These are phyloP conservation scores for Strigamia maritima DNA, from an alignment of 2,888 invertebrate genomes.

Conservation along the genomic window DNA sequence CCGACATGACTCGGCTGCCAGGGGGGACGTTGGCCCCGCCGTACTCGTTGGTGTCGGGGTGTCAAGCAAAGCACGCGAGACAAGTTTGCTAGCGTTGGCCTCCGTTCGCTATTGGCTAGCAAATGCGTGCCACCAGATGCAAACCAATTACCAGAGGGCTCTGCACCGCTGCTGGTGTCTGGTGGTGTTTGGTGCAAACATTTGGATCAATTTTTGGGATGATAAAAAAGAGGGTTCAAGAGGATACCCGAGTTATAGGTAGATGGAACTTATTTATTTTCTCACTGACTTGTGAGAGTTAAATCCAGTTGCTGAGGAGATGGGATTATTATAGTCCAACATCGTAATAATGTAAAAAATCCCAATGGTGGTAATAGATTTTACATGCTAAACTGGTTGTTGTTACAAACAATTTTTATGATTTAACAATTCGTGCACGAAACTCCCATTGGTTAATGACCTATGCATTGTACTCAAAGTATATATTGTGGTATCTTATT, in stretches of 20 bases:
- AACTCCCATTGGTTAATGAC: too few relatives aligned
- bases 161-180: neutral
- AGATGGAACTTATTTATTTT: too few relatives aligned
- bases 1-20: constrained; percentile 4
- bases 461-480: too few relatives aligned
- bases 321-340: too few relatives aligned
- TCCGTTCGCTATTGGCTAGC: neutral
- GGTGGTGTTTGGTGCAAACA: neutral
- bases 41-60: neutral
- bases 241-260: too few relatives aligned
- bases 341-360: too few relatives aligned
- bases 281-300: too few relatives aligned
- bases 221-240: neutral
- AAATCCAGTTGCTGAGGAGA: neutral
- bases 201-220: neutral
- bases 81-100: neutral
- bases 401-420: too few relatives aligned
- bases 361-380: too few relatives aligned
- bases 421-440: too few relatives aligned
- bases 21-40: constrained; percentile 4
- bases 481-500: too few relatives aligned
- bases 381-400: too few relatives aligned
- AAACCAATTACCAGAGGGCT: neutral
- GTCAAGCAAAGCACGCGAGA: neutral
- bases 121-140: neutral